Percentiles rank a stretch among this genome's conserved stretches.
phyloP scores from a whole-genome alignment of 2,797 vertebrate genomes.

The Syncerus caffer region DNA sequence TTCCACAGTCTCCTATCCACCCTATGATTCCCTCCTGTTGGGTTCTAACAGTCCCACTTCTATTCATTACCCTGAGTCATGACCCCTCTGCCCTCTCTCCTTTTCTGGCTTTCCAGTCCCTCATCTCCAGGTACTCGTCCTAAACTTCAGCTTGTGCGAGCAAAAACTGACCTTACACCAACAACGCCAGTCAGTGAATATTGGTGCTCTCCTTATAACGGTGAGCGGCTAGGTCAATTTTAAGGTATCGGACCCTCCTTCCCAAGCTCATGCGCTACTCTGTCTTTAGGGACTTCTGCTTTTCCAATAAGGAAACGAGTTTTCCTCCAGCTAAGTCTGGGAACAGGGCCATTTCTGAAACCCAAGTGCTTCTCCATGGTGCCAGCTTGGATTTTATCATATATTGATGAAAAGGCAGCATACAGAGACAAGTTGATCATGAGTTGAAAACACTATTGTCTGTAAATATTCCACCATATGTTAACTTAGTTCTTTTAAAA shows the following conservation, averaged over 20 bases:
- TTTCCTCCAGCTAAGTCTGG: background rate
- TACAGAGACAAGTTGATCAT: background rate
- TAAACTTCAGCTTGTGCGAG: background rate
- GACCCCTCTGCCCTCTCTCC: background rate
- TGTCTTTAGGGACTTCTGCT: background rate
- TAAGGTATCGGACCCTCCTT: background rate
- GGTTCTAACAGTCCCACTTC: background rate
- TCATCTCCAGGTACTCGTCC: background rate
- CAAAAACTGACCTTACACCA: background rate
- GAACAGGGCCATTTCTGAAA: background rate
- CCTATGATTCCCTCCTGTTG: no score
- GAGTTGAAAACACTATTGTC: background rate
- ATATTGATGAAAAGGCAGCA: background rate
- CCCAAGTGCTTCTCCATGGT: background rate
- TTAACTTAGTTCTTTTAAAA: constrained; percentile 4
- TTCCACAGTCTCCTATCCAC: background rate
- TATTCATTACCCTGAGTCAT: background rate
- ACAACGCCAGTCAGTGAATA: background rate
- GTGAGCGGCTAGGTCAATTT: background rate
- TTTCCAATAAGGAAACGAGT: background rate
- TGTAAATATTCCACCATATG: background rate
- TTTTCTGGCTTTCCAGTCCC: background rate
- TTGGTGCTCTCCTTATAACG: background rate
- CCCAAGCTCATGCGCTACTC: background rate
- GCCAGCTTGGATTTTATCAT: background rate